Percentiles rank a stretch among this genome's conserved stretches.
Conservation (phyloP, 2,113 vertebrate species). For the Callorhinus ursinus region DNA sequence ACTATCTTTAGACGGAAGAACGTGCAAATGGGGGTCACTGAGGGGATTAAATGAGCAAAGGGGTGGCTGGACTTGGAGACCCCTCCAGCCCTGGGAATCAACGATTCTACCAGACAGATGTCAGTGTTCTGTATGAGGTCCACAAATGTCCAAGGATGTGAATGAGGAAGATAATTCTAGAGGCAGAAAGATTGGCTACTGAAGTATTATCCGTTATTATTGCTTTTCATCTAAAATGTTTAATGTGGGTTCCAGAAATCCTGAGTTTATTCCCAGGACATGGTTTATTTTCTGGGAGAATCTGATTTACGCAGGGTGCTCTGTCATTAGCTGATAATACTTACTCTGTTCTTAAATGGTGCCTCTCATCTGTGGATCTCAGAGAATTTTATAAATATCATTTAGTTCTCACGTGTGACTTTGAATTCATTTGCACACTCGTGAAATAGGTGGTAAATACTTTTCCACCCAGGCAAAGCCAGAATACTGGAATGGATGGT, state of each 20-base stretch:
- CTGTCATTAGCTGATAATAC: neutral
- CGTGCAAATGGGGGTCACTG: neutral
- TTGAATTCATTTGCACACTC: neutral
- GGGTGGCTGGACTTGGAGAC: neutral
- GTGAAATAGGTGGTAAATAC: neutral
- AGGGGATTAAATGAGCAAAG: neutral
- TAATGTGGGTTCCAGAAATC: neutral
- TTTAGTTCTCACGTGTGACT: neutral
- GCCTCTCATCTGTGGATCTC: slow-evolving; percentile 47
- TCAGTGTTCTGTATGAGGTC: neutral
- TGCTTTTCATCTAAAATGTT: neutral
- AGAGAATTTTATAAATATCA: slow-evolving; percentile 1
- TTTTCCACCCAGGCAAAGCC: neutral
- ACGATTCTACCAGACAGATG: neutral
- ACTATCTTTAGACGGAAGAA: neutral
- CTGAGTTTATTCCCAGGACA: neutral
- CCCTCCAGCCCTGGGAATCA: neutral
- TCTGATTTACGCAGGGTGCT: neutral
- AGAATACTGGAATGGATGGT: neutral
- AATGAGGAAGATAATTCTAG: neutral
- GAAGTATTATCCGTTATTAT: neutral
- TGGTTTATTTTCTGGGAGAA: neutral
- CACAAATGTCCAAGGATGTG: neutral
- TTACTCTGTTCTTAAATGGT: neutral
- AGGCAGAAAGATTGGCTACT: neutral